phyloP scores from a whole-genome alignment of 2,113 vertebrate species.

The Channa maculata region DNA sequence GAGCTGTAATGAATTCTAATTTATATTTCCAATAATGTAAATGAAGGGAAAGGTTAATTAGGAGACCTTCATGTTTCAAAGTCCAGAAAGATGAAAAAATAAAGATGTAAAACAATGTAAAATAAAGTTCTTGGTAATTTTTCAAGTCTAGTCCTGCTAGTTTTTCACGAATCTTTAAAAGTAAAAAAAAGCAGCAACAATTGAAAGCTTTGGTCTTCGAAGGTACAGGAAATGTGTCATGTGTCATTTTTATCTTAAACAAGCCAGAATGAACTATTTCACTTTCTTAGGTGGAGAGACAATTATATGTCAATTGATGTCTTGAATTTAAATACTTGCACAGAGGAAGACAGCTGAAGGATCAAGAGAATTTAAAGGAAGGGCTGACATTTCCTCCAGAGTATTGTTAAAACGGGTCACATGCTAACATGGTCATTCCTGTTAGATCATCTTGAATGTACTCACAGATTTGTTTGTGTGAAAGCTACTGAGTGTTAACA shows the following conservation, averaged over 20 bases:
- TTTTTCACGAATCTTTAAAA: constrained; percentile 41
- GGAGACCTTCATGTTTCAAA: constrained; percentile 40
- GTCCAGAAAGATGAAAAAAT: constrained; percentile 41
- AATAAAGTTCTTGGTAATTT: constrained; percentile 36
- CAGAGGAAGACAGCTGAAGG: constrained; percentile 4
- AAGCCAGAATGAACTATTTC: constrained; percentile 56
- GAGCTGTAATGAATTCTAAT: constrained; percentile 24
- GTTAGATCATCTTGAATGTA: constrained; percentile 36
- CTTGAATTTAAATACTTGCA: constrained; percentile 38
- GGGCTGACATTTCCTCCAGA: constrained; percentile 4
- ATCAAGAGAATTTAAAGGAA: constrained; percentile 2
- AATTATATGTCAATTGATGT: background rate
- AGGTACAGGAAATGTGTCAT: constrained; percentile 24
- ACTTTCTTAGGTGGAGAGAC: constrained; percentile 10
- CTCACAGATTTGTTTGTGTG: constrained; percentile 37
- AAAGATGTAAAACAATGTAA: background rate
- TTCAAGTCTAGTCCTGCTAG: constrained; percentile 42
- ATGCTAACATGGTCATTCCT: constrained; percentile 3
- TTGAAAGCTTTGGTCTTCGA: constrained; percentile 35
- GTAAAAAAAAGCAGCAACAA: constrained; percentile 18
- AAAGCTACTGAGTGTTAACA: constrained; percentile 17
- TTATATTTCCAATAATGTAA: constrained; percentile 30
- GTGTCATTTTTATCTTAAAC: constrained; percentile 51
- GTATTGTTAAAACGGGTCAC: background rate
- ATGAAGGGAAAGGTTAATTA: constrained; percentile 52